Conservation (phyloP, 1,140 invertebrate genomes). For the Drosophila miranda region DNA sequence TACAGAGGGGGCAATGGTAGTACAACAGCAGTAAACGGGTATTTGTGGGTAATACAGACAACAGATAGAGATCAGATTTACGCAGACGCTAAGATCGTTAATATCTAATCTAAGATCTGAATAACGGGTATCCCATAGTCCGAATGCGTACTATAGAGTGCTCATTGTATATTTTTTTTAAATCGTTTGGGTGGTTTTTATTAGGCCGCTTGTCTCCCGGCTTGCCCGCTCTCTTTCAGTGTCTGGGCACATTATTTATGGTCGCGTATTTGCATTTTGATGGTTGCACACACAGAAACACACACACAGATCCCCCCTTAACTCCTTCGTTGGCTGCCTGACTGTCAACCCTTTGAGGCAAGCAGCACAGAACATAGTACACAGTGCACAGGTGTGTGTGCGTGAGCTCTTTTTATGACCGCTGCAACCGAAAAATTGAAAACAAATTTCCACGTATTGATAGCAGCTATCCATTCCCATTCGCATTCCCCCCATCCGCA, state of each 20-base stretch:
- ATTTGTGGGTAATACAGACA: no score
- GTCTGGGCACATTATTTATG: conserved; percentile 72
- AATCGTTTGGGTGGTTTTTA: conserved; percentile 77
- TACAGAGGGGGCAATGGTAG: no score
- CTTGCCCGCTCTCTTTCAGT: conserved; percentile 9
- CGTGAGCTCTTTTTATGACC: conserved; percentile 64
- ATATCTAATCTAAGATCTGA: no score
- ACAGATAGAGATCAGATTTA: no score
- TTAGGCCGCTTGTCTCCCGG: conserved; percentile 55
- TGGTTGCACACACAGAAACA: conserved; percentile 49
- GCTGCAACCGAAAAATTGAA: conserved; percentile 75
- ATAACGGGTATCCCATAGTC: no score
- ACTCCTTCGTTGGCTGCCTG: conserved; percentile 6
- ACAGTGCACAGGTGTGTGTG: conserved; percentile 35
- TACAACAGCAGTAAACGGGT: no score
- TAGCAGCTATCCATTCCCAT: conserved; percentile 23
- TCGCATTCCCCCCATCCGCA: background rate
- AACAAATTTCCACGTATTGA: conserved; percentile 76
- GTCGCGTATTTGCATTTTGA: conserved; percentile 79
- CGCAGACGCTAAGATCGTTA: no score
- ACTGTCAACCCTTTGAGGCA: conserved; percentile 60
- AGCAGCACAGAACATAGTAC: conserved; percentile 8
- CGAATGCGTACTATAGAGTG: no score
- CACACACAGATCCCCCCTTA: background rate
- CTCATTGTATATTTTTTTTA: conserved; percentile 41